Percentiles rank a stretch among this genome's conserved stretches.
These are phyloP conservation scores for Cerastis leucographa DNA, from an alignment of 2,888 invertebrate species.

Conservation along the genomic window DNA sequence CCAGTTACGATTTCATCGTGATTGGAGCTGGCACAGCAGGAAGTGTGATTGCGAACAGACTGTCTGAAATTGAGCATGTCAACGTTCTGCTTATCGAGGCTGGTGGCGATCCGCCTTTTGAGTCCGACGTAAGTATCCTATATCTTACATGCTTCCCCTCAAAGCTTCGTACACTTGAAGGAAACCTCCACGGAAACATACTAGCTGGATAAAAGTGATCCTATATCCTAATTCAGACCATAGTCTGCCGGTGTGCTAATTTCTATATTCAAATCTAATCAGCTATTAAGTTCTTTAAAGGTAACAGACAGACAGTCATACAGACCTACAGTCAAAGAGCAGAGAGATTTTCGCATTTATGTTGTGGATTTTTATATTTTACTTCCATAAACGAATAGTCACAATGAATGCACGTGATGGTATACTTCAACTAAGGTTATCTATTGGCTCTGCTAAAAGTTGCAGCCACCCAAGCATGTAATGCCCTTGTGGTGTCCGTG, in stretches of 20 bases:
- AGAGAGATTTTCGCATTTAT: neutral
- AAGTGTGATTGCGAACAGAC: conserved; percentile 69
- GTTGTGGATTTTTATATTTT: neutral
- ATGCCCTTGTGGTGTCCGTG: no score
- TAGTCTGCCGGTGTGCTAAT: neutral
- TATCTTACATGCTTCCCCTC: neutral
- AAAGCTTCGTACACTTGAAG: neutral
- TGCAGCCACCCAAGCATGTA: neutral
- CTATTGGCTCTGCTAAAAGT: neutral
- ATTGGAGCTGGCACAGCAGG: conserved; percentile 73
- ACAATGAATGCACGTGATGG: neutral
- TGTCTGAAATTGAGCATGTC: conserved; percentile 65
- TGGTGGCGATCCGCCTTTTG: conserved; percentile 72
- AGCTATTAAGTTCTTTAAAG: no score
- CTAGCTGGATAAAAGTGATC: neutral
- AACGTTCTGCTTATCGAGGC: conserved; percentile 73
- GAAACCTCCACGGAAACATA: neutral
- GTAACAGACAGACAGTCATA: no score
- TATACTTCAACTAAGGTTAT: neutral
- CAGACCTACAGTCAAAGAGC: neutral
- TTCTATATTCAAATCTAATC: neutral
- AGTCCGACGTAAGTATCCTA: conserved; percentile 68
- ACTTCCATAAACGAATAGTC: no score
- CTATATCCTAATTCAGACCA: neutral
- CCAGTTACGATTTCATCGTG: conserved; percentile 69